phyloP scores from a whole-genome alignment of 2,797 vertebrate species.

The Paratrypauchen microcephalus region DNA sequence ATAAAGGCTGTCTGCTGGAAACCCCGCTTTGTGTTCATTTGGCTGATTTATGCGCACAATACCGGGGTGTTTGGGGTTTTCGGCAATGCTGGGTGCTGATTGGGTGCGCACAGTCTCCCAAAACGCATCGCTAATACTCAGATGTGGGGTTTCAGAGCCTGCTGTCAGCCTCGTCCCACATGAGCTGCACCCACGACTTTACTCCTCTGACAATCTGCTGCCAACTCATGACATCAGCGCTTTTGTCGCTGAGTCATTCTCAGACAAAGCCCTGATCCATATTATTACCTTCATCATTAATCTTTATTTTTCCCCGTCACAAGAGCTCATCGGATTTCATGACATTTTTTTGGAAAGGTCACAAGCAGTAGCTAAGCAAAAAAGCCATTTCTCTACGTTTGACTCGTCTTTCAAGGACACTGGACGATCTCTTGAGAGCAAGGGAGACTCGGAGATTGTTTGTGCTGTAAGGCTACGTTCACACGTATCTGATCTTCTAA shows the following conservation, averaged over 20 bases:
- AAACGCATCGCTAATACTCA: slow-evolving; percentile 20
- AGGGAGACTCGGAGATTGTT: background rate
- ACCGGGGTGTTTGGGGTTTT: background rate
- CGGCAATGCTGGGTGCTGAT: slow-evolving; percentile 1
- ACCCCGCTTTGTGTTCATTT: slow-evolving; percentile 10
- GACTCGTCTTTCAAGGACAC: background rate
- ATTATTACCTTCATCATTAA: background rate
- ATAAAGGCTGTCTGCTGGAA: slow-evolving; percentile 19
- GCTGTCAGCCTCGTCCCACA: slow-evolving; percentile 20
- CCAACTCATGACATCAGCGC: slow-evolving; percentile 21
- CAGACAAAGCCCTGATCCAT: background rate
- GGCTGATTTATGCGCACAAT: slow-evolving; percentile 16
- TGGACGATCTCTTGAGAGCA: background rate
- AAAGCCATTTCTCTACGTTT: background rate
- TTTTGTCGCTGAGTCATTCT: slow-evolving; percentile 6
- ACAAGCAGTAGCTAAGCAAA: background rate
- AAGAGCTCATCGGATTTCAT: background rate
- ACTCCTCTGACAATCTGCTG: slow-evolving; percentile 3
- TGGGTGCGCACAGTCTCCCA: background rate
- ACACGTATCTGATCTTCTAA: no score
- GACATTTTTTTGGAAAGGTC: slow-evolving; percentile 1
- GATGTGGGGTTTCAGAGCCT: slow-evolving; percentile 28
- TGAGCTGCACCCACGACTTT: slow-evolving; percentile 44
- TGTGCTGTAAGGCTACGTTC: no score
- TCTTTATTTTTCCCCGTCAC: background rate